A percentile compares a stretch with the other conserved stretches of the same genome.
Evolutionary conservation across 2,113 vertebrate species (phyloP).

Genomic region (Urocynchramus pylzowi): DNA sequence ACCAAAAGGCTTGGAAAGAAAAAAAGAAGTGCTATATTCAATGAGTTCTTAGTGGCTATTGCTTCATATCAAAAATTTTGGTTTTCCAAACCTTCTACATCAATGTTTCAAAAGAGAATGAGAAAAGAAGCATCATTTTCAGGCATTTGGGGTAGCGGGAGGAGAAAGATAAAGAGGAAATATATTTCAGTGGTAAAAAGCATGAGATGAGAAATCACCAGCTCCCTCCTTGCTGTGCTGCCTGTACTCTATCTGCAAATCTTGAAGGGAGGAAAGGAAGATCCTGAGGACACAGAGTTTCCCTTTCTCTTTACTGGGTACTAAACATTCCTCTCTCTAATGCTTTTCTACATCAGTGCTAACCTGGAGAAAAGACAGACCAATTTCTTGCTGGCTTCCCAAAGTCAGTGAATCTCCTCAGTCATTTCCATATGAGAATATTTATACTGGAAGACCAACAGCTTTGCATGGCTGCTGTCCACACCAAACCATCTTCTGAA

Average conservation of each 20-base stretch:
- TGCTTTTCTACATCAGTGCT: neutral
- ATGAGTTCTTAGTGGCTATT: neutral
- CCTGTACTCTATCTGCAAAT: neutral
- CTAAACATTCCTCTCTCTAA: conserved; percentile 14
- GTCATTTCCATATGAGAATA: conserved; percentile 37
- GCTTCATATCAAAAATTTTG: neutral
- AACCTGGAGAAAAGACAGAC: neutral
- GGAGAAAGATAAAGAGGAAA: neutral
- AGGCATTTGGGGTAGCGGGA: neutral
- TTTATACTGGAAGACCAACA: conserved; percentile 14
- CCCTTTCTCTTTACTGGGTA: neutral
- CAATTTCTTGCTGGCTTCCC: conserved; percentile 28
- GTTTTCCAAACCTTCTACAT: neutral
- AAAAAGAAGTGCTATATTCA: neutral
- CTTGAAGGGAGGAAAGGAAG: neutral
- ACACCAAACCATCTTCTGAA: conserved; percentile 27
- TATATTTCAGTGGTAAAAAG: neutral
- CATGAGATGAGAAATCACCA: neutral
- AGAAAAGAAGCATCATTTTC: neutral
- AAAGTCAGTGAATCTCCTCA: neutral
- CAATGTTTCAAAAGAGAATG: neutral
- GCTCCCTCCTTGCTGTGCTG: neutral
- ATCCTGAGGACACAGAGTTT: neutral
- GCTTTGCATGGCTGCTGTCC: conserved; percentile 33
- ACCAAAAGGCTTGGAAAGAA: neutral